Evolutionary conservation across 2,888 invertebrate genomes (phyloP).

Genomic region (Cheilosia vulpina): DNA sequence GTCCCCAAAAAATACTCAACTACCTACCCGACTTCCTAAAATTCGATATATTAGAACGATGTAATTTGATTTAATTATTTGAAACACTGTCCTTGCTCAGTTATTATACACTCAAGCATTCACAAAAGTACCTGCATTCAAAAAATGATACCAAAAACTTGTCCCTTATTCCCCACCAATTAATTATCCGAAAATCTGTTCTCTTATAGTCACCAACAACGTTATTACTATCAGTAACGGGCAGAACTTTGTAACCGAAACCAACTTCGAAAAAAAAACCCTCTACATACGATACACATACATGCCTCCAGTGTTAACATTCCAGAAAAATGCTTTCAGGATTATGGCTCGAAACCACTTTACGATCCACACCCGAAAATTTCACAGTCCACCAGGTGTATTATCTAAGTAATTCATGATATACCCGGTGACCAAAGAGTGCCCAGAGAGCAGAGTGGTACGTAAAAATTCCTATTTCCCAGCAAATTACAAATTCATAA

Average conservation of each 20-base stretch:
- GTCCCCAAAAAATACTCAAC: too few species aligned
- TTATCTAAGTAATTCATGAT: constrained; percentile 18
- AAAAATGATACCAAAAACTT: neutral
- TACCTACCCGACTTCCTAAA: too few species aligned
- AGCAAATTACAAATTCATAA: constrained; percentile 15
- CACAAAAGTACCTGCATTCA: neutral
- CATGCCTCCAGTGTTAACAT: neutral
- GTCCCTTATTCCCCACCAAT: neutral
- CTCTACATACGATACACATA: neutral
- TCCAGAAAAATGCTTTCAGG: neutral
- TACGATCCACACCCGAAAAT: neutral
- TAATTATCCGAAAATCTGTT: neutral
- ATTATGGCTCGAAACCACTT: neutral
- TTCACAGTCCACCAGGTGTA: neutral
- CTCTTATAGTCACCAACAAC: neutral
- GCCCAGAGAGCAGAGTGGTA: neutral
- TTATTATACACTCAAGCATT: too few species aligned
- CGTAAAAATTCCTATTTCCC: neutral
- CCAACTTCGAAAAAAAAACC: neutral
- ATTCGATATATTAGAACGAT: too few species aligned
- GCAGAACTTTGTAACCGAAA: neutral
- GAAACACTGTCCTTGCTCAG: too few species aligned
- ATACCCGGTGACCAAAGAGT: constrained; percentile 10
- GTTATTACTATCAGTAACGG: neutral
- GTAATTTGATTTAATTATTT: too few species aligned